Base-by-base conservation (phyloP, 1,140 invertebrate genomes). In the Pseudoatta argentina region DNA sequence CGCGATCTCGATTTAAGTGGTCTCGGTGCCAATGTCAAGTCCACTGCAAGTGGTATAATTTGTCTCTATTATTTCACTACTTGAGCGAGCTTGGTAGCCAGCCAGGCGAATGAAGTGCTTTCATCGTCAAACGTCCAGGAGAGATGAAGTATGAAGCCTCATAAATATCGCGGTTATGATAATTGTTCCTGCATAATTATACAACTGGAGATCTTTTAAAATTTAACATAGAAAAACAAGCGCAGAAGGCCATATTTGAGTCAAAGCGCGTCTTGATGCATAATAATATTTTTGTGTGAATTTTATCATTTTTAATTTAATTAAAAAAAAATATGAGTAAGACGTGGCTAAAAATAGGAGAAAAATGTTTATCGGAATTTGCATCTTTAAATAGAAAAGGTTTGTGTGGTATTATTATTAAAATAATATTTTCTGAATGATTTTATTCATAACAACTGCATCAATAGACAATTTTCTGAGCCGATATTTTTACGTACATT, bases 41-140 rank as follows among this genome's bases (percentile, higher is more conserved):
- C 34, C 48, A 73, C 27, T 75, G 69, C 55, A 69, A 75, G 44
- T 61, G 55, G 30, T 14, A 75, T 51, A 69, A 69, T 83, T 83
- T 83, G 79, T 83, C 79, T 83, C 48, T 75, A 83, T 83, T 75
- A 83, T 83, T 73, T 83, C n/a, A 34, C n/a, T 83, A 83, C 79
- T 83, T 83, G 55, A 83, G 79, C 55, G 79, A 63, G 21, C 73
- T 73, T 83, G 79, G 69, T 83, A 73, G 55, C 8, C 21, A 34
- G 79, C 55, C 79, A 83, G 79, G 27, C 34, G 16, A 39, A 44
- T 61, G 21, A 82, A 71, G 34, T 39, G 79, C 51, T 73, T 73
- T 73, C 34, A 72, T 61, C 67, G 34, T 72, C 72, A 2, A 73
- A 73, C n/a, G 48, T 39, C 16, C n/a, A 30, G 34, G 30, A 21